Conservation (phyloP, 2,888 invertebrate species). For the Pseudococcus jackbeardsleyi region DNA sequence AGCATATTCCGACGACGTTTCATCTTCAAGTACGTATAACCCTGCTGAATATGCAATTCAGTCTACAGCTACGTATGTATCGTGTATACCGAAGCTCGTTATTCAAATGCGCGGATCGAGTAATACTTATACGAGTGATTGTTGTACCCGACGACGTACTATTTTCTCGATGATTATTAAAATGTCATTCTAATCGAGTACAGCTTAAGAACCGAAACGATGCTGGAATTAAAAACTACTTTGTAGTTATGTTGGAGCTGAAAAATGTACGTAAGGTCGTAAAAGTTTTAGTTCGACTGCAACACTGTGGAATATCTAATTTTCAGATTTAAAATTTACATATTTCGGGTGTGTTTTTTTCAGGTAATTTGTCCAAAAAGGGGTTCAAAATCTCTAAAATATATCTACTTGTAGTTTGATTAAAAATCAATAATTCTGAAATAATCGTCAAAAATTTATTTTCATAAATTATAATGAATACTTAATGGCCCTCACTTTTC, state of each 20-base stretch:
- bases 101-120: not conserved
- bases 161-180: not conserved
- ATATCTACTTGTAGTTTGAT: too few species aligned
- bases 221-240: not conserved
- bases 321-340: too few species aligned
- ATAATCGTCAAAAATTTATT: too few species aligned
- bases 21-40: not conserved
- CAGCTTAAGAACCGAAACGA: not conserved
- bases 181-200: not conserved
- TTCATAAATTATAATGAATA: too few species aligned
- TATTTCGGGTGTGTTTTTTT: too few species aligned
- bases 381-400: too few species aligned
- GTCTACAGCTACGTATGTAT: not conserved
- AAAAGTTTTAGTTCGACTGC: too few species aligned
- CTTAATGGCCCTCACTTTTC: too few species aligned
- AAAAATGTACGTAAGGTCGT: not conserved
- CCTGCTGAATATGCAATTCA: conserved; percentile 20
- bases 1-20: not conserved
- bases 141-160: not conserved
- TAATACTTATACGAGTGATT: not conserved
- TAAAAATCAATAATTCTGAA: too few species aligned
- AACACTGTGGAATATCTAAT: too few species aligned
- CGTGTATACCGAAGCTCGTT: not conserved
- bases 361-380: too few species aligned
- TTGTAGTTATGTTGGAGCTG: not conserved